Percentiles rank a stretch among this genome's conserved stretches.
phyloP scores from a whole-genome alignment of 2,797 vertebrate genomes.

The Schizopygopsis malacanthus region DNA sequence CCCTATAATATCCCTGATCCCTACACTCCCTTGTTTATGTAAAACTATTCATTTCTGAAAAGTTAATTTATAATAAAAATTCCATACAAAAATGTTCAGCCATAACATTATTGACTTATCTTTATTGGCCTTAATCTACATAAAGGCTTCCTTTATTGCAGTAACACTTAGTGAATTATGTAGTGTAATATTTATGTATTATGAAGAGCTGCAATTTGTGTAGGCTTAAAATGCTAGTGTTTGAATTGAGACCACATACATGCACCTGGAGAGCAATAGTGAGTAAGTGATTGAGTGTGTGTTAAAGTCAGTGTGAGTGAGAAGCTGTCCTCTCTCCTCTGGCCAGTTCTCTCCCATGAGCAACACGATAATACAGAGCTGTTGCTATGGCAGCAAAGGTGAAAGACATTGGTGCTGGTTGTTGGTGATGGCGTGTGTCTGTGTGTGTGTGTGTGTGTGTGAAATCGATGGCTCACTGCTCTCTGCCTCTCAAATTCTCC shows the following conservation, averaged over 20 bases:
- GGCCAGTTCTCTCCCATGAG: constrained; percentile 51
- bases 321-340: constrained; percentile 35
- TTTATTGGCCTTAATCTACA: not conserved
- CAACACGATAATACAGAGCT: constrained; percentile 55
- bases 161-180: not conserved
- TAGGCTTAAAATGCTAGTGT: not conserved
- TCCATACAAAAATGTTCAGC: not conserved
- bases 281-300: constrained; percentile 25
- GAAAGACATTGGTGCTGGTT: constrained; percentile 50
- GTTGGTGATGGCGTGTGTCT: constrained; percentile 17
- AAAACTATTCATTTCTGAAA: not conserved
- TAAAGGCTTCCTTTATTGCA: not conserved
- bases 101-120: not conserved
- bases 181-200: not conserved
- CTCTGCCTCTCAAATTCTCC: constrained; percentile 40
- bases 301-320: constrained; percentile 31
- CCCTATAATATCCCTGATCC: not conserved
- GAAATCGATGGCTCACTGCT: constrained; percentile 51
- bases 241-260: not conserved
- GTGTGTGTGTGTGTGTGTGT: constrained; percentile 39
- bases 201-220: not conserved
- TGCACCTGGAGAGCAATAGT: not conserved
- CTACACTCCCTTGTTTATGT: not conserved
- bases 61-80: not conserved
- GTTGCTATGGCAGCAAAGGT: constrained; percentile 70